phyloP scores from a whole-genome alignment of 2,888 invertebrate species.

The Pollenia angustigena region DNA sequence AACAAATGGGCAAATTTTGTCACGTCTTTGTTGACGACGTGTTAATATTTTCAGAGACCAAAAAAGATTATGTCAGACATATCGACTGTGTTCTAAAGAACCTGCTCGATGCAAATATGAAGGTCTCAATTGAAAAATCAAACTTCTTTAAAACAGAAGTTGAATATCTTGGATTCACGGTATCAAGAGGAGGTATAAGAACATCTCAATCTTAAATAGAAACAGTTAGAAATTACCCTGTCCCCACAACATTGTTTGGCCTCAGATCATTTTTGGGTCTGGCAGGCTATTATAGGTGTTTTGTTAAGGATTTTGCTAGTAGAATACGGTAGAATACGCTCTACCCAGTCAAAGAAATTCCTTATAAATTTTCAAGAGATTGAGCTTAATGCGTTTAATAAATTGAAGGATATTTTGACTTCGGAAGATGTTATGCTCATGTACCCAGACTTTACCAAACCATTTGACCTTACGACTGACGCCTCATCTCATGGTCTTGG shows the following conservation, averaged over 20 bases:
- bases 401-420: not conserved
- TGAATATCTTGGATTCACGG: not conserved
- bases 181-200: not conserved
- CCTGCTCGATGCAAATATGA: conserved; percentile 48
- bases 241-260: not conserved
- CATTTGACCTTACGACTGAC: conserved; percentile 45
- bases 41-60: too few species aligned
- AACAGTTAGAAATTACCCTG: not conserved
- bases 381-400: too few species aligned
- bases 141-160: not conserved
- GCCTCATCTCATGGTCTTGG: too few species aligned
- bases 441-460: conserved; percentile 59
- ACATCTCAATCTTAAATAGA: not conserved
- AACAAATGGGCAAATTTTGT: too few species aligned
- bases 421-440: conserved; percentile 13
- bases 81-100: too few species aligned
- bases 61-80: too few species aligned
- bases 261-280: too few species aligned
- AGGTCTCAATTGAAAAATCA: conserved; percentile 43
- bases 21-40: too few species aligned
- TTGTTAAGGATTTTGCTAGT: too few species aligned
- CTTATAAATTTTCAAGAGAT: not conserved
- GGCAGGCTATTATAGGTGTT: too few species aligned
- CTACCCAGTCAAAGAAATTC: not conserved
- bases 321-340: not conserved